Evolutionary conservation across 2,888 invertebrate genomes (phyloP), one percentile per base, ranked within the genome.

Genomic region (Drosophila peninsularis): DNA sequence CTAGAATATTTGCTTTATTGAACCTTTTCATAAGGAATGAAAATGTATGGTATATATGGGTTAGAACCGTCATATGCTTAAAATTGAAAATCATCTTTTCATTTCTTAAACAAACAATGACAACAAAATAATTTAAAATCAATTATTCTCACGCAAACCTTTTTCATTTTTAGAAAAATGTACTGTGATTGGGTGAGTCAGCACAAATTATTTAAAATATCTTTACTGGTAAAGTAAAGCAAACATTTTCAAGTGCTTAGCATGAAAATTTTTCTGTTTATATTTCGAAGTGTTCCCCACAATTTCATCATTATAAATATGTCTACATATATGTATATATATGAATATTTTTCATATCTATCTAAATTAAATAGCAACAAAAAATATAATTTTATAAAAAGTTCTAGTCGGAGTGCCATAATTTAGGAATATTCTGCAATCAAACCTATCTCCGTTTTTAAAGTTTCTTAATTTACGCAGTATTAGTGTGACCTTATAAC

Each of bases 81-180:
- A 72, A 75, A 71, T 41, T 65, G 69, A 73, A 82, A 78, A 86
- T 85, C 83, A 84, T 83, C 71, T 82, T 82, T 75, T 75, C 77
- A 88, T 86, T 88, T 82, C 67, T 86, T 60, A 75, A 80, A 71
- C 67, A 88, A 85, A 85, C 84, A 85, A 86, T 85, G 84, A 85
- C 84, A 80, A 55, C 65, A 70, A 79, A 75, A 86, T 83, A 80
- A 86, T 86, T 71, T 69, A 68, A 82, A 86, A 86, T 88, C 83
- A 86, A 82, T 84, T 83, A 82, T 88, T 85, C 85, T 73, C 64
- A 75, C 75, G 72, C 75, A 80, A 65, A 66, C 75, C 88, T 82
- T 75, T 76, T 82, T 62, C 56, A 58, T 68, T 63, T 80, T 71
- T 49, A 77, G 62, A 71, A 71, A 75, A 82, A 72, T 66, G 60